A percentile compares a stretch with the other conserved stretches of the same genome.
Conservation (phyloP, 2,797 vertebrate species). For the Myotis planiceps region DNA sequence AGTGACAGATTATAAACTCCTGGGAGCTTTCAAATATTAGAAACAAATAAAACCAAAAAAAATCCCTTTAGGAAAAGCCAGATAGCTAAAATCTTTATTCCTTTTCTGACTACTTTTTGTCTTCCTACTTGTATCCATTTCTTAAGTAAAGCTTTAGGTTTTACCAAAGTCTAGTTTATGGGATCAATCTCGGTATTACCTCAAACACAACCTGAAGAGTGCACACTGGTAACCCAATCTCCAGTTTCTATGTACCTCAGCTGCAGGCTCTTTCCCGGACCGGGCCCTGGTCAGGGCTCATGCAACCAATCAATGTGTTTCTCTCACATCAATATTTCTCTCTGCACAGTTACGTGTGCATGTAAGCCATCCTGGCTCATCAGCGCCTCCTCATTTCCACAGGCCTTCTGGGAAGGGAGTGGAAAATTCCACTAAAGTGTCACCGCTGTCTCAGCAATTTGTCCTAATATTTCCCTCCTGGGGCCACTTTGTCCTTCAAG, state of each 20-base stretch:
- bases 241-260: background rate
- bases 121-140: background rate
- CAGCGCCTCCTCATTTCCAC: background rate
- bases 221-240: background rate
- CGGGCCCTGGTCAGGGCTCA: too few species aligned
- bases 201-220: background rate
- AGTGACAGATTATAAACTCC: background rate
- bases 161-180: background rate
- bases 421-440: background rate
- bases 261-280: too few species aligned
- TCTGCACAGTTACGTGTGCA: background rate
- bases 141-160: background rate
- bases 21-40: conserved; percentile 25
- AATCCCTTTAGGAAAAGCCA: conserved; percentile 25
- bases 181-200: background rate
- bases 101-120: background rate
- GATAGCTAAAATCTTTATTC: background rate
- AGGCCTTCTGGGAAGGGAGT: background rate
- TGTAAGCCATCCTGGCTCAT: background rate
- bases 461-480: background rate
- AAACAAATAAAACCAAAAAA: conserved; percentile 17
- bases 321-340: too few species aligned
- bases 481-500: background rate
- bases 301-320: too few species aligned
- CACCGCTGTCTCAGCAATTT: background rate